Percentiles rank a stretch among this genome's conserved stretches.
Conservation (phyloP, 2,113 vertebrate genomes). For the Pampusana beccarii region DNA sequence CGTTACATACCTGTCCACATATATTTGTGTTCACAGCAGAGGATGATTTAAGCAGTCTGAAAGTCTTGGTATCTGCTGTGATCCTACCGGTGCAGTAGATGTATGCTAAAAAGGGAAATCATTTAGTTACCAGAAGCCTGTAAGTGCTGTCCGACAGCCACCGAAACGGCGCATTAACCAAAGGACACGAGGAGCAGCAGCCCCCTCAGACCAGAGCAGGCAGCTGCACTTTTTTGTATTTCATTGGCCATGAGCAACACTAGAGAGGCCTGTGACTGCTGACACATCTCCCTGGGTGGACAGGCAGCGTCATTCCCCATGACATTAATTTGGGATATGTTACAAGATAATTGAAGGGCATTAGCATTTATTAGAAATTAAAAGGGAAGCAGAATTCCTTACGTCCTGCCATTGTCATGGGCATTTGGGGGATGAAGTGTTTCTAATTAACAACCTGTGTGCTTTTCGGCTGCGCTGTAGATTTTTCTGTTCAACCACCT, state of each 20-base stretch:
- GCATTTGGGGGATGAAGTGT: not conserved
- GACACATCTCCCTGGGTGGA: not conserved
- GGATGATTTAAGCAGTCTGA: not conserved
- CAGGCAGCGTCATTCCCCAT: not conserved
- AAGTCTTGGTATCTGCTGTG: not conserved
- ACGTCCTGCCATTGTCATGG: not conserved
- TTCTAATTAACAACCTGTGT: not conserved
- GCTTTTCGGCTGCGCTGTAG: not conserved
- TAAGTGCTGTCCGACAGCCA: not conserved
- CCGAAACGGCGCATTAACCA: not conserved
- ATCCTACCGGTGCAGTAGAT: not conserved
- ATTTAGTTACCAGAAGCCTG: not conserved
- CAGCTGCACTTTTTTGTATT: not conserved
- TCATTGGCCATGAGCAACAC: not conserved
- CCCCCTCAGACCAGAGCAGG: not conserved
- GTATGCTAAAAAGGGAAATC: not conserved
- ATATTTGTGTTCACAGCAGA: not conserved
- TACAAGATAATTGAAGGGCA: not conserved
- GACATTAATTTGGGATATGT: not conserved
- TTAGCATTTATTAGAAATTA: slow-evolving; percentile 21
- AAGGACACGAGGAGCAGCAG: not conserved
- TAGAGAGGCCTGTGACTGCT: not conserved
- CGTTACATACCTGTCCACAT: not conserved
- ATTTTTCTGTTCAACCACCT: not conserved
- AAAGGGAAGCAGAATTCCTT: not conserved